Evolutionary conservation across 2,797 vertebrate species (phyloP).

Genomic region (Acanthurus lineatus): DNA sequence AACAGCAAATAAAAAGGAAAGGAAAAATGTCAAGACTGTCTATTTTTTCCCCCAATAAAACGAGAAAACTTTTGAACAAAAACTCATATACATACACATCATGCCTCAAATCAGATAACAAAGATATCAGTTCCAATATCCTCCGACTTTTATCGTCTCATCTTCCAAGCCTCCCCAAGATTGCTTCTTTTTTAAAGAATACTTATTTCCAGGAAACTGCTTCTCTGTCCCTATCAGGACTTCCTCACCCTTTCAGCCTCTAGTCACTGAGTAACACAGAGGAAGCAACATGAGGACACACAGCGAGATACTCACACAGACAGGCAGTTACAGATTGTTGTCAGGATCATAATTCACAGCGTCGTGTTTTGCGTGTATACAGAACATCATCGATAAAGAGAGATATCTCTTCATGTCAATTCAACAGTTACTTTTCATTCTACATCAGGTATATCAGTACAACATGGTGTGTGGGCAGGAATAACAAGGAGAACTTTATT

Average conservation of each 20-base stretch:
- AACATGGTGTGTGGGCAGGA: background rate
- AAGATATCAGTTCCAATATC: background rate
- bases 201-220: slow-evolving; percentile 20
- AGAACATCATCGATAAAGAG: background rate
- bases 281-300: background rate
- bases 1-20: too few relatives aligned
- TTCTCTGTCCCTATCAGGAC: background rate
- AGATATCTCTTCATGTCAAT: background rate
- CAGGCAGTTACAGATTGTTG: slow-evolving; percentile 1
- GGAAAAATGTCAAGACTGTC: too few relatives aligned
- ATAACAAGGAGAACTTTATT: background rate
- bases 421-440: background rate
- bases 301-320: background rate
- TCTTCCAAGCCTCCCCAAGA: slow-evolving; percentile 1
- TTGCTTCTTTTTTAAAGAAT: slow-evolving; percentile 6
- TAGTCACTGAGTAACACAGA: background rate
- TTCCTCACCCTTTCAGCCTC: background rate
- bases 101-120: slow-evolving; percentile 8
- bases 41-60: background rate
- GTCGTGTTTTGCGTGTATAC: background rate
- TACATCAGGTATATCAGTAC: background rate
- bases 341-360: background rate
- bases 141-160: slow-evolving; percentile 21
- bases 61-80: background rate
- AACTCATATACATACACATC: background rate